Base-by-base conservation (phyloP, 2,797 vertebrate species). In the Melanotaenia pygmaea region DNA sequence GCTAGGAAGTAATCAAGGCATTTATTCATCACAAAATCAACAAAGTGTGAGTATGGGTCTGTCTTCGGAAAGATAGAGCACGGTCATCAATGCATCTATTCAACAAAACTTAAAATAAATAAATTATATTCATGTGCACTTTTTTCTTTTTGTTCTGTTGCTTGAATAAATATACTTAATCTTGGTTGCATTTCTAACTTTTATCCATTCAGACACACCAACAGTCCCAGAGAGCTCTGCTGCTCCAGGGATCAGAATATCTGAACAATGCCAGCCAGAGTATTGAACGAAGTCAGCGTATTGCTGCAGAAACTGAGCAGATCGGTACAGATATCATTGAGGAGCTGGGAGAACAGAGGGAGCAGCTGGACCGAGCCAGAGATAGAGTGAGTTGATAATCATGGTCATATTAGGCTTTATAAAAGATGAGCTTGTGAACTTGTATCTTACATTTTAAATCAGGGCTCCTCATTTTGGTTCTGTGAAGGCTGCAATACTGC, bases 251-350 rank as follows among this genome's bases (percentile, higher is more conserved):
- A 59, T 95, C 96, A 0, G 96, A 98, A 28, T 95, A 94, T 63
- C 91, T 99, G 74, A 97, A 95, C 91, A 94, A 94, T 20, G 95
- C 97, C 86, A 96, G 86, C 2, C 94, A 97, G 87, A 99, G 98
- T 80, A 96, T 99, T 3, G 96, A 97, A 30, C 95, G 97, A 40
- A 98, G 96, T 4, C 97, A 98, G n/a, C 94, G 94, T 34, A 94
- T 99, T 28, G 97, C 98, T 0, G 92, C 91, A 0, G 98, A 99
- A 79, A 96, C 97, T 0, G 98, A 99, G 57, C 95, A 96, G 70
- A 95, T 99, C 7, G 98, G 98, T 70, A 95, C 94, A 0, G 96
- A 98, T 13, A 96, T 99, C 67, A 99, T 99, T 0, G 97, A 99
- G 80, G 98, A 99, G 64, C 95, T 99, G 0, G 98, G 98, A 11